Base-by-base conservation (phyloP, 1,140 invertebrate species). In the Apolygus lucorum region DNA sequence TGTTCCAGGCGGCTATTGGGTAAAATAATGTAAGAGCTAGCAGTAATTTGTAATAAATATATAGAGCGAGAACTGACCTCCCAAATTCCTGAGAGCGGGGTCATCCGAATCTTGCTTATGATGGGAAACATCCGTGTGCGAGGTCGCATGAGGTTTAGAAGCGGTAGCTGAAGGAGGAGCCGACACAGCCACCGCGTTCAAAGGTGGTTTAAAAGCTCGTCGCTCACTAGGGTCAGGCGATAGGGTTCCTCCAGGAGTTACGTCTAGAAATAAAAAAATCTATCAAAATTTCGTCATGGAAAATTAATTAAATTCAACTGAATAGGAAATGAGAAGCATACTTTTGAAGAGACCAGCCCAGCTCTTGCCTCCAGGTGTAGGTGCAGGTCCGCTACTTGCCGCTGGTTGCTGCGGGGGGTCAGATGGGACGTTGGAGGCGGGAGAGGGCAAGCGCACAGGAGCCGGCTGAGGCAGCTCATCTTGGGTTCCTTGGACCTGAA, bases 81-180 rank as follows among this genome's bases (percentile, higher is more conserved):
- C 28, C 11, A 28, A 21, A 17, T 67, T 67, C 14, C 24, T 17
- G 1, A 67, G 27, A 29, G n/a, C 17, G 8, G 27, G 64, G 64
- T 34, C 28, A 17, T 21, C n/a, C 11, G 28, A 14, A 25, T 34
- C 64, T 28, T 28, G 26, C 22, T 8, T 14, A 17, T 2, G 64
- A 29, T 17, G 8, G 8, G 8, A 8, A 49, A 8, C 34, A 49
- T 49, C 34, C 34, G 14, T 13, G 8, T 34, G 27, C 14, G 25
- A 67, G 25, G 25, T 67, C 21, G 27, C 11, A 25, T 67, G 27
- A 67, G 25, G 25, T 67, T 67, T 67, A 17, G 28, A 29, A 11
- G 17, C 8, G 54, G 22, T 8, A 11, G 54, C 4, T 11, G 54
- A 21, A 62, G 27, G 27, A 2, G 64, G 64, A 13, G 64, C 25